Evolutionary conservation across 1,140 invertebrate genomes (phyloP), one percentile per base, ranked within the genome.

Genomic region (Diorhabda carinulata): DNA sequence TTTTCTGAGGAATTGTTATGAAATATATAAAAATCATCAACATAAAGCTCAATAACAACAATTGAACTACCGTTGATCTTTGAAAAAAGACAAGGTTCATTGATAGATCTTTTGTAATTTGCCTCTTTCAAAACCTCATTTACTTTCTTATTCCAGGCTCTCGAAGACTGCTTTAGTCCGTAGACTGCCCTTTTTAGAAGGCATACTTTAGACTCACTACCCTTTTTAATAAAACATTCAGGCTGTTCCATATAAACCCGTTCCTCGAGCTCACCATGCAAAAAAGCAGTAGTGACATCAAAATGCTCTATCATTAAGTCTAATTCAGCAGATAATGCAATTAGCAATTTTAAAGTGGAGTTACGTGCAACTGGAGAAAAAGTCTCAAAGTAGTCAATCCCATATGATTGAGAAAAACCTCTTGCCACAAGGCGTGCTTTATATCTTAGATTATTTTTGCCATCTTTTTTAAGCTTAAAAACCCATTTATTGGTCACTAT

Each of bases 21-120:
- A 72, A 75, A 77, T 44, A 79, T 66, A 58, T 80, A 74, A 57
- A 78, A 73, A 75, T 81, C 79, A 75, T 80, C 78, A 4, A 81
- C 80, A 78, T 77, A 81, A 3, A 81, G 41, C 65, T 74, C 68
- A 5, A 81, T 72, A 61, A 61, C 52, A 56, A 67, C 71, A 75
- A 77, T 70, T 58, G 5, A 66, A 57, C 42, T 47, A 10, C 70
- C 64, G 65, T 75, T 61, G 61, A 56, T 70, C 64, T 79, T 79
- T 57, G 64, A 64, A 76, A 72, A 81, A 52, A 82, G 62, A 76
- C 77, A 81, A 61, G 71, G 69, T 47, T 81, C 80, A 70, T 73
- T 60, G 71, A 74, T 74, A 42, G 77, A 78, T 67, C 70, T 76
- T 60, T 71, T 64, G 64, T 76, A 79, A 65, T 74, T 63, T 0